Percentiles rank a stretch among this genome's conserved stretches.
Conservation (phyloP, 2,113 vertebrate species). For the Prolemur simus region DNA sequence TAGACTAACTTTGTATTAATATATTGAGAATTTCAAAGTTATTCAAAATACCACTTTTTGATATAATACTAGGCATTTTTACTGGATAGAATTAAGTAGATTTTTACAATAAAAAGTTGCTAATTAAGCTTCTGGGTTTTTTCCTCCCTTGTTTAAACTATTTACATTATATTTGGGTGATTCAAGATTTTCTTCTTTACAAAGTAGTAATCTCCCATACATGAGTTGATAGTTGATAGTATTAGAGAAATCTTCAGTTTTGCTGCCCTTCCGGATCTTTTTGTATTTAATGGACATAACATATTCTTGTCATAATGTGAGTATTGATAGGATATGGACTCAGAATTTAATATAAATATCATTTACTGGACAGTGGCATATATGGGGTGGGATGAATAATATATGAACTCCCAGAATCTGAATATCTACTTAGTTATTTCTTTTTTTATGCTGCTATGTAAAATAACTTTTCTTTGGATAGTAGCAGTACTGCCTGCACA, state of each 20-base stretch:
- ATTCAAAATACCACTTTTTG: neutral
- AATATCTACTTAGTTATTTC: slow-evolving; percentile 15
- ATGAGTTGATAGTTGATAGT: slow-evolving; percentile 14
- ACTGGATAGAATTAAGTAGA: neutral
- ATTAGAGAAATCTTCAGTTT: neutral
- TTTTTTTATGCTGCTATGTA: slow-evolving; percentile 42
- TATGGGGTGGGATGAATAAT: slow-evolving; percentile 8
- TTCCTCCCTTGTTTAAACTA: neutral
- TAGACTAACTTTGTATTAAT: slow-evolving; percentile 33
- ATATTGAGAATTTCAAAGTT: neutral
- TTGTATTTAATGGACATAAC: neutral
- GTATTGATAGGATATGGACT: neutral
- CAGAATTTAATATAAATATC: slow-evolving; percentile 1
- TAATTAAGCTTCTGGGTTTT: neutral
- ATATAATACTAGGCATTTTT: neutral
- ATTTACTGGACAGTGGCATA: neutral
- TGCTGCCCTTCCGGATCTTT: slow-evolving; percentile 12
- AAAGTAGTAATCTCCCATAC: neutral
- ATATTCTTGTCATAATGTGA: neutral
- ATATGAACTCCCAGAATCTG: neutral
- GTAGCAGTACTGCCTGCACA: neutral
- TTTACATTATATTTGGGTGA: slow-evolving; percentile 31
- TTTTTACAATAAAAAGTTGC: neutral
- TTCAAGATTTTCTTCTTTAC: slow-evolving; percentile 41
- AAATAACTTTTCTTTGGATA: slow-evolving; percentile 39